A percentile compares a stretch with the other conserved stretches of the same genome.
These are phyloP conservation scores for Oegoconia quadripuncta DNA, from an alignment of 2,888 invertebrate genomes.

Conservation along the genomic window DNA sequence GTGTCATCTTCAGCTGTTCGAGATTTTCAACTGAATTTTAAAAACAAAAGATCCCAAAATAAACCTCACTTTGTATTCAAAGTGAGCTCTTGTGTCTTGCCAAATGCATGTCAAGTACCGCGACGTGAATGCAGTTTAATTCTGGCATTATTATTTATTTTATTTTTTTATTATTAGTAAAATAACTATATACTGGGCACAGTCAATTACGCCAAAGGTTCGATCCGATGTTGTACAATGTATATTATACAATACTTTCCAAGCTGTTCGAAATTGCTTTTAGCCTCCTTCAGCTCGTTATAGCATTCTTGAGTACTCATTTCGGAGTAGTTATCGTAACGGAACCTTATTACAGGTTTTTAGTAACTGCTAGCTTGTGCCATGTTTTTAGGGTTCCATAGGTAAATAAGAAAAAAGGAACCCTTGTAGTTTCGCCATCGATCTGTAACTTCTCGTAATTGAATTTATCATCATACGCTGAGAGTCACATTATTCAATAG, in stretches of 20 bases:
- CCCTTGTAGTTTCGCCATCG: too few species aligned
- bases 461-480: too few species aligned
- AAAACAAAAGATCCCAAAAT: background rate
- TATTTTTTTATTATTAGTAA: too few species aligned
- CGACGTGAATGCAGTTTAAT: background rate
- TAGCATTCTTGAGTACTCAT: background rate
- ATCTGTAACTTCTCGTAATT: too few species aligned
- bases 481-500: too few species aligned
- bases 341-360: background rate
- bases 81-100: background rate
- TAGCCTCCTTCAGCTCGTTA: background rate
- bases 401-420: too few species aligned
- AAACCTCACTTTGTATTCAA: background rate
- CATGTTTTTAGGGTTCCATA: too few species aligned
- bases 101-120: conserved; percentile 2
- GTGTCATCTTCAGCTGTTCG: background rate
- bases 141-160: background rate
- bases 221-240: too few species aligned
- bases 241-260: background rate
- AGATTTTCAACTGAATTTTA: background rate
- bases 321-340: background rate
- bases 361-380: too few species aligned
- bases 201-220: too few species aligned
- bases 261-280: background rate
- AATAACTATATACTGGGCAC: too few species aligned